These are phyloP conservation scores for Neoniphon sammara DNA, from an alignment of 2,797 vertebrate species.

Conservation along the genomic window DNA sequence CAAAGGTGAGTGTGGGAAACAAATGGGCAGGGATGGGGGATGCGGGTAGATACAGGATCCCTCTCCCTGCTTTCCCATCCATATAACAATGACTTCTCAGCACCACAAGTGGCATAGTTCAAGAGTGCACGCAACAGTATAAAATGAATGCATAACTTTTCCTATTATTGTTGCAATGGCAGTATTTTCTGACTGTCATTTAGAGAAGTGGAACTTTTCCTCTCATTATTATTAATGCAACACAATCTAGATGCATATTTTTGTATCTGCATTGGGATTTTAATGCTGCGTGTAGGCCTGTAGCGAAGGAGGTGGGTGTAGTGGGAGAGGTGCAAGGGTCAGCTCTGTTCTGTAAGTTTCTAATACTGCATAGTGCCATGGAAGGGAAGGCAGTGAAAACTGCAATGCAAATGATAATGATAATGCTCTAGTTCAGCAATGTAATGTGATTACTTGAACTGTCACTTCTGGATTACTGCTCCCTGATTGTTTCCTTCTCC, in stretches of 20 bases:
- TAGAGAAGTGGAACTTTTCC: too few species aligned
- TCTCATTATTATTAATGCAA: too few species aligned
- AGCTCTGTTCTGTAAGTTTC: not conserved
- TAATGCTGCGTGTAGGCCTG: not conserved
- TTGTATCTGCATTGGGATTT: not conserved
- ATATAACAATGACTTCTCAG: not conserved
- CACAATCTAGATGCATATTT: not conserved
- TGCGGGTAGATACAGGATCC: not conserved
- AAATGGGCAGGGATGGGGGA: not conserved
- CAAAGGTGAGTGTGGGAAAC: conserved; percentile 68
- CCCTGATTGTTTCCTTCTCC: not conserved
- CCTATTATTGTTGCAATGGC: too few species aligned
- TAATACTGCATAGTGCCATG: not conserved
- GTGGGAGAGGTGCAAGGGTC: not conserved
- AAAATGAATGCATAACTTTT: too few species aligned
- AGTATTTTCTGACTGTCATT: too few species aligned
- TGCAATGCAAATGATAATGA: not conserved
- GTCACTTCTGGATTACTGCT: not conserved
- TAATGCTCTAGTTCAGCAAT: not conserved
- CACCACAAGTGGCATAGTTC: conserved; percentile 7
- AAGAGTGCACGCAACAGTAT: not conserved
- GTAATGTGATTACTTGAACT: not conserved
- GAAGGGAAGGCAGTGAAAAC: not conserved
- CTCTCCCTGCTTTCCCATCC: not conserved
- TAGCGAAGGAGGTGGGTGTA: not conserved